Conservation (phyloP, 2,113 vertebrate species). For the Romanogobio albipinnatus region DNA sequence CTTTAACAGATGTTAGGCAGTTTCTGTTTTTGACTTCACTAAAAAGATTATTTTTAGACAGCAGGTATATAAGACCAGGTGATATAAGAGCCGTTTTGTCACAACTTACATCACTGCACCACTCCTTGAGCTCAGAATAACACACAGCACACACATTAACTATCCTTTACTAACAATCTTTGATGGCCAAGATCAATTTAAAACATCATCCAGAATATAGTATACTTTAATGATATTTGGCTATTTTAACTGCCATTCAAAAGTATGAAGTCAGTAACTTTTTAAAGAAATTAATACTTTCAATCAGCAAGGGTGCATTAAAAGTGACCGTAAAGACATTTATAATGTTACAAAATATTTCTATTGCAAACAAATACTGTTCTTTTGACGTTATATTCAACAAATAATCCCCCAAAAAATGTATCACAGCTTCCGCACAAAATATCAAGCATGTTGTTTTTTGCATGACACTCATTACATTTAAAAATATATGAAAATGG, state of each 20-base stretch:
- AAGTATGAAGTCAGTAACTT: background rate
- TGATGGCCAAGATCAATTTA: background rate
- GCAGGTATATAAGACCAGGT: background rate
- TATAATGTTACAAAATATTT: background rate
- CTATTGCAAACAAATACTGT: no score
- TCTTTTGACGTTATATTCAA: no score
- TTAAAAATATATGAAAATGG: no score
- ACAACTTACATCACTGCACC: background rate
- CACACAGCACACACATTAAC: background rate
- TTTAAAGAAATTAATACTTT: no score
- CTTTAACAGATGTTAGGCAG: background rate
- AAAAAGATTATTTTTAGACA: slow-evolving; percentile 46
- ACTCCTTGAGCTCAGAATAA: background rate
- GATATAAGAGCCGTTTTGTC: slow-evolving; percentile 2
- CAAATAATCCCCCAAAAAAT: no score
- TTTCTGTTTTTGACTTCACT: background rate
- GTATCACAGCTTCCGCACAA: no score
- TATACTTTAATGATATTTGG: background rate
- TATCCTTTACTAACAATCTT: background rate
- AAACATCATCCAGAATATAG: background rate
- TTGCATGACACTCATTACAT: no score
- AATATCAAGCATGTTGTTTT: no score
- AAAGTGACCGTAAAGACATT: background rate
- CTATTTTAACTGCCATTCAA: background rate
- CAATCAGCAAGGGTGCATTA: background rate